Percentiles rank a stretch among this genome's conserved stretches.
These are phyloP conservation scores for Phenganax stokvisi DNA, from an alignment of 92 coral and sea anemone genomes.

Conservation along the genomic window DNA sequence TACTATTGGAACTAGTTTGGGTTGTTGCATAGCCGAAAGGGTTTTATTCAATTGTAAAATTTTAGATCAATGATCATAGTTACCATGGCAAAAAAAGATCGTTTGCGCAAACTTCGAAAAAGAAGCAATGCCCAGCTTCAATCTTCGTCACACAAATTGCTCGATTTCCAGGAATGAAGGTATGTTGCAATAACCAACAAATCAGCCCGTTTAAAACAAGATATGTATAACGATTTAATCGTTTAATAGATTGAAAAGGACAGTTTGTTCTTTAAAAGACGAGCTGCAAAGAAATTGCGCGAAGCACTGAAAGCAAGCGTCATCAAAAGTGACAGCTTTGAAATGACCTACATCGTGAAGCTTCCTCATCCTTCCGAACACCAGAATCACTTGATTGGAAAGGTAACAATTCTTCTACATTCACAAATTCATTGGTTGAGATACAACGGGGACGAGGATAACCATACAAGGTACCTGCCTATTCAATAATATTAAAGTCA, in stretches of 20 bases:
- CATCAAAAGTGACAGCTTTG: conserved; percentile 3
- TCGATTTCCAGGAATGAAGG: conserved; percentile 22
- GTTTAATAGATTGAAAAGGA: conserved; percentile 21
- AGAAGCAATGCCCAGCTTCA: too few species aligned
- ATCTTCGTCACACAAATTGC: too few species aligned
- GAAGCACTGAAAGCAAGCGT: conserved; percentile 5
- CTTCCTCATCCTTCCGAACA: conserved; percentile 18
- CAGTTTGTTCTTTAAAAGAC: conserved; percentile 1
- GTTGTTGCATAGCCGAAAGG: too few species aligned
- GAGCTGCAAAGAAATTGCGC: conserved; percentile 7
- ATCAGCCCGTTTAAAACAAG: not conserved
- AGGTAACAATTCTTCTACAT: conserved; percentile 9
- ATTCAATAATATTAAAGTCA: not conserved
- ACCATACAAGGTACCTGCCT: too few species aligned
- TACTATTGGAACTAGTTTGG: too few species aligned
- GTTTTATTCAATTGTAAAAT: too few species aligned
- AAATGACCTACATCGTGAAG: conserved; percentile 1
- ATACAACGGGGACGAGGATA: too few species aligned
- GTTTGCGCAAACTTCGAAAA: too few species aligned
- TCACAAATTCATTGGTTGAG: not conserved
- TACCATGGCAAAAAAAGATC: too few species aligned
- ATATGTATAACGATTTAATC: not conserved
- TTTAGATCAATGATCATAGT: too few species aligned
- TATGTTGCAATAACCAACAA: not conserved
- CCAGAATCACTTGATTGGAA: conserved; percentile 18